A percentile compares a stretch with the other conserved stretches of the same genome.
Evolutionary conservation across 2,888 invertebrate species (phyloP).

Genomic region (Calameuta filiformis): DNA sequence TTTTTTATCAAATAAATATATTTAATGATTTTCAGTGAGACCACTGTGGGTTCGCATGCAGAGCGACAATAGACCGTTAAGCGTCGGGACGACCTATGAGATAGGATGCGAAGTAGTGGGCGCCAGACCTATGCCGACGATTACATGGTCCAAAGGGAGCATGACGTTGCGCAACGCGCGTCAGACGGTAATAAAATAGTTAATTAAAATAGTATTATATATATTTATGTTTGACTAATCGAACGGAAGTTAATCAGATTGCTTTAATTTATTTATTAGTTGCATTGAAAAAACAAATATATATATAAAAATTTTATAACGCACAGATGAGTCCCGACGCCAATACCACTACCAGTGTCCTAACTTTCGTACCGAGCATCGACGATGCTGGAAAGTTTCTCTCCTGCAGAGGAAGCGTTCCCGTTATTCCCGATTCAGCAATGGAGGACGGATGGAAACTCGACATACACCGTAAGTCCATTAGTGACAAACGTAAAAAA

Average conservation of each 20-base stretch:
- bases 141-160: conserved; percentile 83
- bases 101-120: conserved; percentile 80
- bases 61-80: conserved; percentile 77
- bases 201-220: background rate
- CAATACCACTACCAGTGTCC: conserved; percentile 81
- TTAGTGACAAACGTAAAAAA: conserved; percentile 5
- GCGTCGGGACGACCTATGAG: conserved; percentile 78
- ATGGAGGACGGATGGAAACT: conserved; percentile 85
- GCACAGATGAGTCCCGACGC: conserved; percentile 74
- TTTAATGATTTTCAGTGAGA: conserved; percentile 71
- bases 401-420: conserved; percentile 82
- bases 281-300: background rate
- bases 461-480: conserved; percentile 84
- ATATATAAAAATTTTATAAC: background rate
- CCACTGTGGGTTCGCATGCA: conserved; percentile 77
- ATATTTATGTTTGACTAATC: background rate
- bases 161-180: conserved; percentile 74
- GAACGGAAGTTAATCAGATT: background rate
- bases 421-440: conserved; percentile 78
- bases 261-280: background rate
- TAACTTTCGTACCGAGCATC: conserved; percentile 81
- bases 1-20: background rate
- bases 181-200: conserved; percentile 72
- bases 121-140: conserved; percentile 79
- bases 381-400: conserved; percentile 84